Conservation (phyloP, 2,797 vertebrate genomes). For the Prunella strophiata region DNA sequence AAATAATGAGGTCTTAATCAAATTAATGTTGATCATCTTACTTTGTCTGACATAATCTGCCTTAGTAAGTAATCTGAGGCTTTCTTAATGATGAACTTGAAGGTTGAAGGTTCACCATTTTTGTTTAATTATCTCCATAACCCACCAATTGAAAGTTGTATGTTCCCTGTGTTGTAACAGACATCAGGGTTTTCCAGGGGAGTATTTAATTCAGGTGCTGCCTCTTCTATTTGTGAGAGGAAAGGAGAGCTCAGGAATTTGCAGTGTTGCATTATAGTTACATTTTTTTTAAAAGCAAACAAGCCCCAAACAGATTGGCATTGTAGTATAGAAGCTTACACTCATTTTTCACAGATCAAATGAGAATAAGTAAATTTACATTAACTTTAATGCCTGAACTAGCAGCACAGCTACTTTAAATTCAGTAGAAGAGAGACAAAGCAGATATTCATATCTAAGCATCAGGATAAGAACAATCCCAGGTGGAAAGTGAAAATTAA, state of each 20-base stretch:
- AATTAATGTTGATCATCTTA: neutral
- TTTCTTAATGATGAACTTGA: neutral
- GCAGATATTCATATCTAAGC: neutral
- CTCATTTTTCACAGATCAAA: conserved; percentile 33
- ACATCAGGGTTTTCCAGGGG: neutral
- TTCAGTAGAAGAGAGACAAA: conserved; percentile 15
- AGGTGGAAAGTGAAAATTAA: conserved; percentile 38
- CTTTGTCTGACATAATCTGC: neutral
- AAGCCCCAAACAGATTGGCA: neutral
- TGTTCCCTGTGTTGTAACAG: neutral
- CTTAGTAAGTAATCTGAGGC: neutral
- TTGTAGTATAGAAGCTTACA: neutral
- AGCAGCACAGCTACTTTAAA: conserved; percentile 16
- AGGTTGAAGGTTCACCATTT: neutral
- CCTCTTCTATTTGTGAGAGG: neutral
- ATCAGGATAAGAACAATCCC: neutral
- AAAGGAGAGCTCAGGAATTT: neutral
- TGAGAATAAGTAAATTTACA: conserved; percentile 41
- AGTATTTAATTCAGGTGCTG: neutral
- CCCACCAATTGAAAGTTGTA: neutral
- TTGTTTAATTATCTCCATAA: conserved; percentile 14
- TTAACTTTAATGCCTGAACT: conserved; percentile 13
- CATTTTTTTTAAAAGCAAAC: neutral
- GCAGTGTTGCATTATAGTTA: neutral
- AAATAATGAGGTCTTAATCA: neutral